Percentiles rank a stretch among this genome's conserved stretches.
Evolutionary conservation across 2,113 vertebrate genomes (phyloP).

Genomic region (human): GRCh38 chr2:49784001-49784500

Average conservation of each 20-base stretch:
- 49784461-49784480: background rate
- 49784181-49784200: background rate
- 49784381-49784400: background rate
- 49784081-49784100: background rate
- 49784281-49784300: background rate
- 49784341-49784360: background rate
- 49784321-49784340: background rate
- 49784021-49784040: background rate
- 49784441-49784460: background rate
- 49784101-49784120: background rate
- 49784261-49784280: background rate
- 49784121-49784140: background rate
- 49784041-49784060: background rate
- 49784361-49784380: background rate
- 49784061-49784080: background rate
- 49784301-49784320: background rate
- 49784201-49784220: background rate
- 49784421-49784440: background rate
- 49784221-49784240: background rate
- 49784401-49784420: background rate
- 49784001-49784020: background rate
- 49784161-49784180: background rate
- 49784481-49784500: background rate
- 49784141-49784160: background rate
- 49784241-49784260: background rate